A percentile compares a stretch with the other conserved stretches of the same genome.
phyloP scores from a whole-genome alignment of 2,888 invertebrate species.

The Brachypterus glaber region DNA sequence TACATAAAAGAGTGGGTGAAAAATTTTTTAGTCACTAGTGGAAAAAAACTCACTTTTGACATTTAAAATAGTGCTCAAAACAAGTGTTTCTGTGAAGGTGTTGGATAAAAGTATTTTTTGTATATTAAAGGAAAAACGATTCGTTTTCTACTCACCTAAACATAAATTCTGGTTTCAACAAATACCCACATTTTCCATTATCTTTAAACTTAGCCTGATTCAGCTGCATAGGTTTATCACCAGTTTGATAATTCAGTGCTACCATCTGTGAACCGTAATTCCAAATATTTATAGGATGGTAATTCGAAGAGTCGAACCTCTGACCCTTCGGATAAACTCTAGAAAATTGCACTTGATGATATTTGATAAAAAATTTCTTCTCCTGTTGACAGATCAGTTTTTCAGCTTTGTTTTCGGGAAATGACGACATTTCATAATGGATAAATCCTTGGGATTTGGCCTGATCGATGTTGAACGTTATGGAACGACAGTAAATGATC shows the following conservation, averaged over 20 bases:
- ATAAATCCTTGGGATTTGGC: slow-evolving; percentile 60
- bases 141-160: no score
- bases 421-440: slow-evolving; percentile 96
- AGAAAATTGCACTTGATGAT: slow-evolving; percentile 78
- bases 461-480: slow-evolving; percentile 68
- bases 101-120: no score
- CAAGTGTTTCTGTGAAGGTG: no score
- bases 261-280: slow-evolving; percentile 95
- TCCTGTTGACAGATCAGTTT: slow-evolving; percentile 78
- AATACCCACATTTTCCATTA: slow-evolving; percentile 88
- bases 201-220: slow-evolving; percentile 88
- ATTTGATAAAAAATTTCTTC: slow-evolving; percentile 62
- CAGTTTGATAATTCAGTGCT: slow-evolving; percentile 94
- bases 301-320: slow-evolving; percentile 94
- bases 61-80: no score
- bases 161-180: slow-evolving; percentile 87
- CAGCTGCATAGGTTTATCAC: slow-evolving; percentile 91
- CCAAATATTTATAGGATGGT: slow-evolving; percentile 92
- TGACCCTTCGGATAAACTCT: slow-evolving; percentile 93
- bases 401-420: slow-evolving; percentile 93
- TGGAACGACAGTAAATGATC: slow-evolving; percentile 90
- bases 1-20: no score
- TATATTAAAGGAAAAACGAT: no score
- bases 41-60: no score
- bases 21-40: no score